Base-by-base conservation (phyloP, 2,888 invertebrate genomes). In the Hanleya hanleyi region DNA sequence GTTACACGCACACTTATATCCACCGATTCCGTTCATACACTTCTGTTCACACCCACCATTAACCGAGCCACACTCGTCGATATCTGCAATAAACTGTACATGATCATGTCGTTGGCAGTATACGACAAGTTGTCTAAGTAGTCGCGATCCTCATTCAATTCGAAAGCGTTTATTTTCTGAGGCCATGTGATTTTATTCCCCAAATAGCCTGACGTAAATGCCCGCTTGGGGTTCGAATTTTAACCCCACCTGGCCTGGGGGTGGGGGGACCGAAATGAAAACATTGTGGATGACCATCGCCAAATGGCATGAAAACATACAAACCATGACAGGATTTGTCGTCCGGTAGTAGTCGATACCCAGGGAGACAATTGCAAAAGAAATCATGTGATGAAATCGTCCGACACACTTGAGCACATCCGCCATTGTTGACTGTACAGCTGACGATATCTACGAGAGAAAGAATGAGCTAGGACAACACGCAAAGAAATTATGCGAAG, bases 251-350 rank as follows among this genome's bases (percentile, higher is more conserved):
- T n/a, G n/a, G n/a, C n/a, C n/a, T n/a, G n/a, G n/a, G n/a, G n/a
- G n/a, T n/a, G n/a, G n/a, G n/a, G n/a, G n/a, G n/a, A n/a, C n/a
- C n/a, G n/a, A n/a, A n/a, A n/a, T n/a, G n/a, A n/a, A n/a, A n/a
- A n/a, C n/a, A n/a, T n/a, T n/a, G n/a, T n/a, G n/a, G n/a, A n/a
- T n/a, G n/a, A n/a, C n/a, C n/a, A n/a, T n/a, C n/a, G n/a, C n/a
- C n/a, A n/a, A n/a, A n/a, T n/a, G n/a, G 12, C 18, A 33, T 9
- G 18, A 26, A 57, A 47, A 38, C 22, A 0, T 22, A 37, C 51
- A 69, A 47, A 80, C 80, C 71, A 72, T 57, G 67, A 69, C 80
- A 81, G 0, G 75, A 49, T 22, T 38, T 49, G 5, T 68, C 70
- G 26, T 81, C 77, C 12, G 32, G 18, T 0, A 18, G 70, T 33